Evolutionary conservation across 2,888 invertebrate species (phyloP).

Genomic region (Chymomyza fuscimana): DNA sequence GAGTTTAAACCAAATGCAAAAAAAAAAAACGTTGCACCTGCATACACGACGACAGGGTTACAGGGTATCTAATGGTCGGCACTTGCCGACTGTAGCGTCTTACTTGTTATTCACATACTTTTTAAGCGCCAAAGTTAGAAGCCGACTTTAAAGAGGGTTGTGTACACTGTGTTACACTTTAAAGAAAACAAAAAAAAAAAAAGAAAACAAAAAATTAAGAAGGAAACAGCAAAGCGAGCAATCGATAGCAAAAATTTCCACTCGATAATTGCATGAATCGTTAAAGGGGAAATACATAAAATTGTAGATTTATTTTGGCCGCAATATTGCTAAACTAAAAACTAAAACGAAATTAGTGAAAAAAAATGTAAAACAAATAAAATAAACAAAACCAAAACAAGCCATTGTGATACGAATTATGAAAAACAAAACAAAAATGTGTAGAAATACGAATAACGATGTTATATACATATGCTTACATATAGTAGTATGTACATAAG

Average conservation of each 20-base stretch:
- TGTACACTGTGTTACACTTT: slow-evolving; percentile 25
- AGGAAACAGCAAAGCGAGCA: too few relatives aligned
- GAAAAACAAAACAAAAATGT: slow-evolving; percentile 28
- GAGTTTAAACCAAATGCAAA: too few relatives aligned
- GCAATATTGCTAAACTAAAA: slow-evolving; percentile 18
- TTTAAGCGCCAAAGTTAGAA: slow-evolving; percentile 61
- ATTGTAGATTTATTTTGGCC: neutral
- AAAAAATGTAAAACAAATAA: neutral
- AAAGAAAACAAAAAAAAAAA: slow-evolving; percentile 18
- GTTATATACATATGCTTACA: slow-evolving; percentile 9
- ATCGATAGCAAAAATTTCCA: too few relatives aligned
- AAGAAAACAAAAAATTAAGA: neutral
- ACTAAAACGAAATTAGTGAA: slow-evolving; percentile 26
- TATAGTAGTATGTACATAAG: slow-evolving; percentile 46
- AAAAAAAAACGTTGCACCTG: too few relatives aligned
- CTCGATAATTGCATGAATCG: neutral
- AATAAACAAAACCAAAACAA: slow-evolving; percentile 34
- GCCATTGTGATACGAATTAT: slow-evolving; percentile 40
- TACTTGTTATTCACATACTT: slow-evolving; percentile 39
- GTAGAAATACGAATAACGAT: slow-evolving; percentile 16
- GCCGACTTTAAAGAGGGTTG: slow-evolving; percentile 25
- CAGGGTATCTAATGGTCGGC: slow-evolving; percentile 11
- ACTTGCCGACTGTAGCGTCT: slow-evolving; percentile 27
- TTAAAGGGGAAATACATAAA: neutral
- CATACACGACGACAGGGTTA: slow-evolving; percentile 8